Conservation (phyloP, 2,113 vertebrate species). For the Rhynchopsitta pachyrhyncha region DNA sequence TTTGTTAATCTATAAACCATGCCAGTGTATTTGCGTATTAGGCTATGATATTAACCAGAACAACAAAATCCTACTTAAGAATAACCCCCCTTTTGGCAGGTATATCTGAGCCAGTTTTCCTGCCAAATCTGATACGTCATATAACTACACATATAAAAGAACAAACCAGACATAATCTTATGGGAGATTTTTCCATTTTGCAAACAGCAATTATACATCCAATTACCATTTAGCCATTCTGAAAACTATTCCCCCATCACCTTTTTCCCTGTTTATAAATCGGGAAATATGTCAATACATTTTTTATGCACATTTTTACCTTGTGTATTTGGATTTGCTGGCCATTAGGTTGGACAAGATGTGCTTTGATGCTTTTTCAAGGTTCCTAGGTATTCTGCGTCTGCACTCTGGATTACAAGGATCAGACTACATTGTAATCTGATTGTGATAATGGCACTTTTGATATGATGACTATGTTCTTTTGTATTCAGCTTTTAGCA, state of each 20-base stretch:
- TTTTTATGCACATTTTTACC: neutral
- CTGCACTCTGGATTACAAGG: neutral
- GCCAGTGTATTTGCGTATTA: neutral
- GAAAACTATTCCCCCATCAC: neutral
- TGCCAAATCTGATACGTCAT: neutral
- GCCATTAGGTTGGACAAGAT: neutral
- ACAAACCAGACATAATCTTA: neutral
- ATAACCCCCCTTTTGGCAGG: neutral
- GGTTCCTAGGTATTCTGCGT: neutral
- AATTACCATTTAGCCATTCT: neutral
- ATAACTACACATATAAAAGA: neutral
- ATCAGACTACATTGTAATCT: neutral
- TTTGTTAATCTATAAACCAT: neutral
- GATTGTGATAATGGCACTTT: neutral
- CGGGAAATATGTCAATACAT: neutral
- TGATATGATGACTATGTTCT: neutral
- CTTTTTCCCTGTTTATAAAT: neutral
- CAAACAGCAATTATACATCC: neutral
- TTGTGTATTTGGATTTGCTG: neutral
- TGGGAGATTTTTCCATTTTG: neutral
- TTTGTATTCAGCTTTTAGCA: neutral
- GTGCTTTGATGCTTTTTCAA: neutral
- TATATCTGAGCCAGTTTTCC: neutral
- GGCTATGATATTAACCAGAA: neutral
- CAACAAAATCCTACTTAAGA: neutral